These are phyloP conservation scores for Rhynchonycteris naso DNA, from an alignment of 2,797 vertebrate species.

Conservation along the genomic window DNA sequence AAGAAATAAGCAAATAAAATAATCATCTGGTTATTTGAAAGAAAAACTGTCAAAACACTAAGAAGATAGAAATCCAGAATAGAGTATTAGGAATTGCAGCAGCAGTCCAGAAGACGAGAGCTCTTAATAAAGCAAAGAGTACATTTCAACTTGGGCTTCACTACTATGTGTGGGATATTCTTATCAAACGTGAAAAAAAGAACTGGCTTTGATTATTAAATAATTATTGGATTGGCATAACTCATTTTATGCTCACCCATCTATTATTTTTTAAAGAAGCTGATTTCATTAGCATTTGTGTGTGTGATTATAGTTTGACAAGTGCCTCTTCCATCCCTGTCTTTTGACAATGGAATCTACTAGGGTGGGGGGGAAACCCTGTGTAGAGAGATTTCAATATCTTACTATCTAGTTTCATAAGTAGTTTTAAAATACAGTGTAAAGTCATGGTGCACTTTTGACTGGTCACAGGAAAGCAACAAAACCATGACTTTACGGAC, in stretches of 20 bases:
- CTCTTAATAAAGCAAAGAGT: neutral
- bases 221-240: constrained; percentile 50
- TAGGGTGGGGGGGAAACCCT: neutral
- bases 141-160: neutral
- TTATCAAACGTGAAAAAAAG: neutral
- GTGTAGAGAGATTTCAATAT: neutral
- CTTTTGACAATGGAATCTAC: constrained; percentile 5
- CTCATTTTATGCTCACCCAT: neutral
- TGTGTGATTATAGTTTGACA: constrained; percentile 20
- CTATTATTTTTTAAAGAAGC: constrained; percentile 32
- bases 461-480: too few species aligned
- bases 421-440: constrained; percentile 7
- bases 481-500: too few species aligned
- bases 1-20: constrained; percentile 3
- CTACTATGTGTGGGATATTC: neutral
- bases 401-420: neutral
- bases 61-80: neutral
- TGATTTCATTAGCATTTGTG: neutral
- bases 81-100: neutral
- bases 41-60: neutral
- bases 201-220: neutral
- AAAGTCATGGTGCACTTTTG: too few species aligned
- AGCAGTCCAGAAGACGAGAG: neutral
- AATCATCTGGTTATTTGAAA: neutral
- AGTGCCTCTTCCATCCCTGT: neutral